Conservation (phyloP, 2,888 invertebrate species). For the Rhamnusium bicolor region DNA sequence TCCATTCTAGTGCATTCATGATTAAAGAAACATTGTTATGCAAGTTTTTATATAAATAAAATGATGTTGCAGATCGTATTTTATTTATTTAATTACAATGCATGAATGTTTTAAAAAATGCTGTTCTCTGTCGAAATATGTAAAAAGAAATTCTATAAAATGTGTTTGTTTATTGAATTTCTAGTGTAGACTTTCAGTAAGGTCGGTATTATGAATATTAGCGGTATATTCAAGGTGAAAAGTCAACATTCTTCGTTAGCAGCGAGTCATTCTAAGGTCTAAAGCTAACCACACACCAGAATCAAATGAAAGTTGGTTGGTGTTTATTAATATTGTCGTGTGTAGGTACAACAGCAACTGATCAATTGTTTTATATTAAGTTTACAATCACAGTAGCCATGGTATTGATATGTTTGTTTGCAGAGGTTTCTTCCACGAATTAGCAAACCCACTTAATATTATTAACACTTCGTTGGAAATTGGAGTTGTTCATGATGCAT, state of each 20-base stretch:
- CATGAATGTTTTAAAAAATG: background rate
- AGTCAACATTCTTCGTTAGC: conserved; percentile 55
- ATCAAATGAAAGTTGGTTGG: background rate
- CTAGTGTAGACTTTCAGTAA: conserved; percentile 28
- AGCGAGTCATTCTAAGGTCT: conserved; percentile 2
- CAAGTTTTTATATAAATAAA: background rate
- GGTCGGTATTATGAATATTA: conserved; percentile 47
- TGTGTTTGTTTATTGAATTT: conserved; percentile 33
- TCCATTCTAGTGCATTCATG: background rate
- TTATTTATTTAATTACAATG: background rate
- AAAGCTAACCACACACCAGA: conserved; percentile 17
- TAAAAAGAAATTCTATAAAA: conserved; percentile 2
- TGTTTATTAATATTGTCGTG: background rate
- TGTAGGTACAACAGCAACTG: background rate
- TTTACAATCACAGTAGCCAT: too few species aligned
- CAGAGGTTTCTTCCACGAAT: too few species aligned
- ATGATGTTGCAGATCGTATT: background rate
- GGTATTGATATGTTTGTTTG: too few species aligned
- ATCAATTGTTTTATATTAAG: background rate
- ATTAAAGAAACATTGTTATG: background rate
- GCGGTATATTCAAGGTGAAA: conserved; percentile 59
- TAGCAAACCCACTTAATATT: too few species aligned
- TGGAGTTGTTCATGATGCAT: too few species aligned
- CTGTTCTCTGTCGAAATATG: background rate
- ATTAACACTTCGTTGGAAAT: too few species aligned